Conservation (phyloP, 2,888 invertebrate genomes). For the Drosophila borealis region DNA sequence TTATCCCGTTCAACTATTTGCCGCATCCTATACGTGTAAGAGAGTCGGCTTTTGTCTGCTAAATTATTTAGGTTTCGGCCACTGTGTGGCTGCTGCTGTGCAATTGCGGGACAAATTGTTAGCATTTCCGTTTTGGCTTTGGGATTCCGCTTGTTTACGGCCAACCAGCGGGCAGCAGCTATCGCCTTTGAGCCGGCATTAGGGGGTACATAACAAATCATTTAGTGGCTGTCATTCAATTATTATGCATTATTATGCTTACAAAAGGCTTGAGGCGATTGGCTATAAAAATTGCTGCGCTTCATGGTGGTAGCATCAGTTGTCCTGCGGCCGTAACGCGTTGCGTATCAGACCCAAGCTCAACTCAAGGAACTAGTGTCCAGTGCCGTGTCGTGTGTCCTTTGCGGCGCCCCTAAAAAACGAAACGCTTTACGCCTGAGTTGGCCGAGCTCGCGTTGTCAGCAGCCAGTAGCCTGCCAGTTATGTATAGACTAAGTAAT, state of each 20-base stretch:
- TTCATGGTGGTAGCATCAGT: constrained; percentile 60
- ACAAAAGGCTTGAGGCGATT: constrained; percentile 27
- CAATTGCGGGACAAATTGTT: constrained; percentile 64
- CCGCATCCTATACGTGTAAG: not conserved
- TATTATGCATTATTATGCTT: constrained; percentile 60
- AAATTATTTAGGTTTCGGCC: constrained; percentile 15
- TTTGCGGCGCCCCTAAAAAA: constrained; percentile 31
- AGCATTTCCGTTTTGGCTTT: constrained; percentile 70
- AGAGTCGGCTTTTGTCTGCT: not conserved
- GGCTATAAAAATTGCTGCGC: constrained; percentile 72
- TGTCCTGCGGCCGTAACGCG: constrained; percentile 38
- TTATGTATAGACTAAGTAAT: constrained; percentile 75
- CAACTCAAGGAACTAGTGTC: constrained; percentile 26
- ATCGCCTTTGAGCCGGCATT: constrained; percentile 24
- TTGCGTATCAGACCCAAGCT: constrained; percentile 30
- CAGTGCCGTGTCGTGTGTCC: constrained; percentile 19
- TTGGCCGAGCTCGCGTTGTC: constrained; percentile 3
- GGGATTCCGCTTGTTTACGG: constrained; percentile 57
- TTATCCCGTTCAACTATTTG: not conserved
- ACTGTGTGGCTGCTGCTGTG: constrained; percentile 36
- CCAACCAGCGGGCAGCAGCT: constrained; percentile 29
- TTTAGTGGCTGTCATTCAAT: constrained; percentile 76
- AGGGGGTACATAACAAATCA: constrained; percentile 76
- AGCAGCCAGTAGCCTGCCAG: constrained; percentile 19
- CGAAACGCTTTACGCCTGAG: constrained; percentile 12